These are phyloP conservation scores for Megalonaias nervosa DNA, from an alignment of 1,140 invertebrate species.

Conservation along the genomic window DNA sequence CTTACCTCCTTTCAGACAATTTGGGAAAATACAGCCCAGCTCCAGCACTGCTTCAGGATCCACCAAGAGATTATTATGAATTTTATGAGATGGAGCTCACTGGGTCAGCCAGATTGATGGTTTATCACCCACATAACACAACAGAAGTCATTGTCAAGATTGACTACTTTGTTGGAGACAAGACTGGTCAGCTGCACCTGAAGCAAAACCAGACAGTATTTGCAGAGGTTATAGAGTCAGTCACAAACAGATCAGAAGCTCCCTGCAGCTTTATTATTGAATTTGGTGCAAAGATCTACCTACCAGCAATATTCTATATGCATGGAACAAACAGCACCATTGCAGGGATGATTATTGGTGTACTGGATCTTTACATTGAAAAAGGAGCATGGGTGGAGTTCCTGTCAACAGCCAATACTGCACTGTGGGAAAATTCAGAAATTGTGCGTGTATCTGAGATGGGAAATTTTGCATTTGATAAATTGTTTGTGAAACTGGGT, in stretches of 20 bases:
- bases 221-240: constrained; percentile 58
- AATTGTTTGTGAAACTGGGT: constrained; percentile 46
- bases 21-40: constrained; percentile 44
- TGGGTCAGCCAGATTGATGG: constrained; percentile 49
- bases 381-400: constrained; percentile 39
- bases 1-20: constrained; percentile 56
- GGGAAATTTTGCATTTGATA: constrained; percentile 53
- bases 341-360: constrained; percentile 51
- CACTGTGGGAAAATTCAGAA: constrained; percentile 49
- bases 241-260: constrained; percentile 57
- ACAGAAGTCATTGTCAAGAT: constrained; percentile 43
- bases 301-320: constrained; percentile 53
- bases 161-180: constrained; percentile 60
- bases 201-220: constrained; percentile 52
- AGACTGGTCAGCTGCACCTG: constrained; percentile 56
- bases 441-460: constrained; percentile 41
- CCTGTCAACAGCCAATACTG: constrained; percentile 54
- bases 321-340: constrained; percentile 60
- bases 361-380: constrained; percentile 54
- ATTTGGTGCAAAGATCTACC: constrained; percentile 48
- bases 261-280: constrained; percentile 60
- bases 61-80: constrained; percentile 46
- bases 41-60: constrained; percentile 50
- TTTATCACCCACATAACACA: constrained; percentile 47
- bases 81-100: constrained; percentile 59